Evolutionary conservation across 2,113 vertebrate genomes (phyloP).

Genomic region (Tragelaphus scriptus): DNA sequence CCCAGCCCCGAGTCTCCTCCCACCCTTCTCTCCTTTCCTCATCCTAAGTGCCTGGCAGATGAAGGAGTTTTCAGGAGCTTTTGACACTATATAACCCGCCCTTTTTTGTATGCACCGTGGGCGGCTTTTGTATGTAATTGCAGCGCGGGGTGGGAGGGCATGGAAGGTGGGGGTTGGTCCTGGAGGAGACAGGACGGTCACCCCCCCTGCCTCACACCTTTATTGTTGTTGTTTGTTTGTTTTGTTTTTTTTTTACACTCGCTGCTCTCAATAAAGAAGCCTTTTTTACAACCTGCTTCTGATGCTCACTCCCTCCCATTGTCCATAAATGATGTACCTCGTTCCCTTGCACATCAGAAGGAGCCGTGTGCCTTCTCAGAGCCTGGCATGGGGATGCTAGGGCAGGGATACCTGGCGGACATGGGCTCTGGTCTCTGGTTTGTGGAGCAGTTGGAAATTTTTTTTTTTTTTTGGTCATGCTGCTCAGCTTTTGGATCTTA

Average conservation of each 20-base stretch:
- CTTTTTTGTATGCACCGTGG: constrained; percentile 71
- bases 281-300: constrained; percentile 78
- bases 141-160: constrained; percentile 67
- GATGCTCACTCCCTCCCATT: neutral
- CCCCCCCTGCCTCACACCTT: constrained; percentile 36
- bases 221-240: constrained; percentile 58
- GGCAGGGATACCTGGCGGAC: neutral
- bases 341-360: neutral
- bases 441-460: neutral
- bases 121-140: constrained; percentile 73
- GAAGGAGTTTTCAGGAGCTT: constrained; percentile 90
- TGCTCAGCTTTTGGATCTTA: neutral
- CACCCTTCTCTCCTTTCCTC: constrained; percentile 42
- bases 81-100: constrained; percentile 73
- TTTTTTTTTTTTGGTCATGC: neutral
- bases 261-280: constrained; percentile 97
- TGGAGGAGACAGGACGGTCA: neutral
- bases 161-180: constrained; percentile 8
- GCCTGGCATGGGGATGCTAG: neutral
- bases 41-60: constrained; percentile 95
- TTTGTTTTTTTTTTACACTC: constrained; percentile 73
- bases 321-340: neutral
- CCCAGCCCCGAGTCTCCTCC: neutral
- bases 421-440: neutral
- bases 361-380: neutral